These are phyloP conservation scores for Temnothorax ravouxi DNA, from an alignment of 2,888 invertebrate species.

Conservation along the genomic window DNA sequence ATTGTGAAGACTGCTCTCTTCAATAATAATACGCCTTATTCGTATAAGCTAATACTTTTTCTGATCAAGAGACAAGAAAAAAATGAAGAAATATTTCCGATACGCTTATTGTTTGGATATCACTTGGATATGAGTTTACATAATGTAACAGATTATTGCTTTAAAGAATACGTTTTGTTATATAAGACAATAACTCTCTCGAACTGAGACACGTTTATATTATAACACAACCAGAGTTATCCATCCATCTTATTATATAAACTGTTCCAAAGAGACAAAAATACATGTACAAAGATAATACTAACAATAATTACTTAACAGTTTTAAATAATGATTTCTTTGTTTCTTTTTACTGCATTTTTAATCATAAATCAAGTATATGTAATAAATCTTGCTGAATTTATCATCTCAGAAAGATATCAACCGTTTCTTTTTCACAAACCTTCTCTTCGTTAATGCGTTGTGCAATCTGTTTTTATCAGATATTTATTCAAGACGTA, in stretches of 20 bases:
- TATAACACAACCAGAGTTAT: not conserved
- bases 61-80: not conserved
- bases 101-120: not conserved
- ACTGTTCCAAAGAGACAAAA: not conserved
- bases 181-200: not conserved
- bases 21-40: slow-evolving; percentile 33
- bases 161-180: not conserved
- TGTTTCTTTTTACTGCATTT: not conserved
- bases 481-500: slow-evolving; percentile 7
- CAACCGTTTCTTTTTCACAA: not conserved
- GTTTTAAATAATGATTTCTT: not conserved
- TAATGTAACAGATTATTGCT: not conserved
- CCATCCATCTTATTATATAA: too few species aligned
- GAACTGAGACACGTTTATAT: not conserved
- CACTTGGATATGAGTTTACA: slow-evolving; percentile 3
- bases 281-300: not conserved
- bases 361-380: slow-evolving; percentile 1
- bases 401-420: not conserved
- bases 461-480: slow-evolving; percentile 17
- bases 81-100: not conserved
- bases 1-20: slow-evolving; percentile 33
- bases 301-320: not conserved
- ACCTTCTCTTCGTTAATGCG: not conserved
- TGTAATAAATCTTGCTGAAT: not conserved
- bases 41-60: not conserved